Evolutionary conservation across 1,140 invertebrate species (phyloP).

Genomic region (Temnothorax curvispinosus): DNA sequence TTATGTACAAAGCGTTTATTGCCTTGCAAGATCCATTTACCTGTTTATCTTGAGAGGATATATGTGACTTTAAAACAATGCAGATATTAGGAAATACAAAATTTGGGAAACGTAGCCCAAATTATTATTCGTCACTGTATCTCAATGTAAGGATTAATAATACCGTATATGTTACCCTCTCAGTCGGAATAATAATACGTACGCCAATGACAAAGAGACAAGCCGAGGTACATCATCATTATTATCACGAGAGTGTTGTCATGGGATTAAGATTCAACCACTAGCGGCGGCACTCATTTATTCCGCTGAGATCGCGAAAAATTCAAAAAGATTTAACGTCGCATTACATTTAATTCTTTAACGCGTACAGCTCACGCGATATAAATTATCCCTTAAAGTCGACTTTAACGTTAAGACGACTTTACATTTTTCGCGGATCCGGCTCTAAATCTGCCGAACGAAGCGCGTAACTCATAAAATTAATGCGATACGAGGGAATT

Average conservation of each 20-base stretch:
- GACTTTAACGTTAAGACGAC: slow-evolving; percentile 35
- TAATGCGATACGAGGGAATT: slow-evolving; percentile 40
- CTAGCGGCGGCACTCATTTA: background rate
- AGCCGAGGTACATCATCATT: slow-evolving; percentile 8
- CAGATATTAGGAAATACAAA: background rate
- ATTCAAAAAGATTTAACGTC: slow-evolving; percentile 36
- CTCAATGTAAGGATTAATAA: slow-evolving; percentile 38
- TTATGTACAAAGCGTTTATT: background rate
- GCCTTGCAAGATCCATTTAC: background rate
- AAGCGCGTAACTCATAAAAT: slow-evolving; percentile 33
- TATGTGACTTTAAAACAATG: slow-evolving; percentile 19
- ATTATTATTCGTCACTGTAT: slow-evolving; percentile 19
- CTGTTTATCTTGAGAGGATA: background rate
- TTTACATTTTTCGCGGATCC: slow-evolving; percentile 34
- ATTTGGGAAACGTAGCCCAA: background rate
- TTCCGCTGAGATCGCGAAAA: slow-evolving; percentile 9
- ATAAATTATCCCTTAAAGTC: slow-evolving; percentile 49
- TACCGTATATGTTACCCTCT: background rate
- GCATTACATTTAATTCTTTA: slow-evolving; percentile 44
- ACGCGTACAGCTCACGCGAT: slow-evolving; percentile 14
- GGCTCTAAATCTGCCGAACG: slow-evolving; percentile 40
- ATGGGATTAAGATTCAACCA: slow-evolving; percentile 36
- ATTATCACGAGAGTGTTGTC: slow-evolving; percentile 22
- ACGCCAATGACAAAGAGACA: background rate
- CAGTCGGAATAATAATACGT: slow-evolving; percentile 44